phyloP scores from a whole-genome alignment of 2,888 invertebrate species.

The Gymnocheta viridis region DNA sequence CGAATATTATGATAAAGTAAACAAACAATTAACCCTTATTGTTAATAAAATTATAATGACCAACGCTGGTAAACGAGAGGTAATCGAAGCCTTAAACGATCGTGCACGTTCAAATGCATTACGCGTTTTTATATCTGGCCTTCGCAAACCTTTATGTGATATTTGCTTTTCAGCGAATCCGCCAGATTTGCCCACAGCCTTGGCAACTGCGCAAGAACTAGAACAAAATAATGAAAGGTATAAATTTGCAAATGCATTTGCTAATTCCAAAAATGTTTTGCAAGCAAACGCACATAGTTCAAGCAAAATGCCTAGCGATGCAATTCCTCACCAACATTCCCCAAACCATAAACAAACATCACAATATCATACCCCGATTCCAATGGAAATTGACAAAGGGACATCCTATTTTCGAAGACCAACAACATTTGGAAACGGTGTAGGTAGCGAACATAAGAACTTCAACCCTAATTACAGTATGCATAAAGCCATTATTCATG shows the following conservation, averaged over 20 bases:
- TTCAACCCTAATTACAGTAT: too few relatives aligned
- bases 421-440: not conserved
- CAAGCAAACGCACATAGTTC: too few relatives aligned
- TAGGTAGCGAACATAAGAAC: too few relatives aligned
- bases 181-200: not conserved
- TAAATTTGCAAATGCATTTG: constrained; percentile 45
- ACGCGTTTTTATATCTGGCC: too few relatives aligned
- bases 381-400: constrained; percentile 32
- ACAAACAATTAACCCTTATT: constrained; percentile 1
- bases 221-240: constrained; percentile 55
- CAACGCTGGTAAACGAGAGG: too few relatives aligned
- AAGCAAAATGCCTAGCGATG: too few relatives aligned
- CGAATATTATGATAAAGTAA: constrained; percentile 20
- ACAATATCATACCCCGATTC: not conserved
- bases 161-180: not conserved
- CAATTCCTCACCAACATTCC: too few relatives aligned
- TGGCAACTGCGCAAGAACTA: constrained; percentile 58
- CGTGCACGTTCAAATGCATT: too few relatives aligned
- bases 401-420: constrained; percentile 39
- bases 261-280: too few relatives aligned
- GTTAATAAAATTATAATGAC: not conserved
- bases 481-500: not conserved
- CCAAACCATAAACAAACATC: not conserved
- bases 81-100: too few relatives aligned
- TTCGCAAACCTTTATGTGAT: constrained; percentile 1